Evolutionary conservation across 2,888 invertebrate species (phyloP).

Genomic region (Antheraea yamamai): DNA sequence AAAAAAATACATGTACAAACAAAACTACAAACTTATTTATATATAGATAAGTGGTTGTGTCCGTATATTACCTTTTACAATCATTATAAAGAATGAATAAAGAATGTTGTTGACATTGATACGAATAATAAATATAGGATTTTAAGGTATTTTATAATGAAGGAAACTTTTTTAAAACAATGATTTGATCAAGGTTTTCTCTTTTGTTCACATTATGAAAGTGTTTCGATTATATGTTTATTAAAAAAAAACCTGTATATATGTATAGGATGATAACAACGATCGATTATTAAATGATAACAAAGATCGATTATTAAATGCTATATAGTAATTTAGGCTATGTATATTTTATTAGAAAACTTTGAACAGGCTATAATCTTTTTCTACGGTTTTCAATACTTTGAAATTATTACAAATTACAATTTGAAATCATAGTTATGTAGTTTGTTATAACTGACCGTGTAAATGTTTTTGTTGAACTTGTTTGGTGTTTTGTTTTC

Average conservation of each 20-base stretch:
- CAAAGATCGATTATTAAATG: no score
- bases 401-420: no score
- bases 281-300: no score
- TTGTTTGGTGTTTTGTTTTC: no score
- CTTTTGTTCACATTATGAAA: not conserved
- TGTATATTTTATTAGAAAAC: no score
- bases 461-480: no score
- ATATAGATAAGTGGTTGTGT: not conserved
- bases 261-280: no score
- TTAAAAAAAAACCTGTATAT: not conserved
- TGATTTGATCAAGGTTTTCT: not conserved
- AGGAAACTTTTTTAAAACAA: not conserved
- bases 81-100: not conserved
- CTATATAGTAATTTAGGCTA: no score
- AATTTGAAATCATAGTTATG: no score
- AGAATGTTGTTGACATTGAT: not conserved
- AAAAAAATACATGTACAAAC: not conserved
- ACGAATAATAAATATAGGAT: not conserved
- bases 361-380: no score
- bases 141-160: not conserved
- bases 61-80: not conserved
- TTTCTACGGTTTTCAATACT: no score
- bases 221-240: not conserved
- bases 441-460: no score
- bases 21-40: not conserved